A percentile compares a stretch with the other conserved stretches of the same genome.
Conservation (phyloP, 2,797 vertebrate genomes). For the Acanthis flammea region DNA sequence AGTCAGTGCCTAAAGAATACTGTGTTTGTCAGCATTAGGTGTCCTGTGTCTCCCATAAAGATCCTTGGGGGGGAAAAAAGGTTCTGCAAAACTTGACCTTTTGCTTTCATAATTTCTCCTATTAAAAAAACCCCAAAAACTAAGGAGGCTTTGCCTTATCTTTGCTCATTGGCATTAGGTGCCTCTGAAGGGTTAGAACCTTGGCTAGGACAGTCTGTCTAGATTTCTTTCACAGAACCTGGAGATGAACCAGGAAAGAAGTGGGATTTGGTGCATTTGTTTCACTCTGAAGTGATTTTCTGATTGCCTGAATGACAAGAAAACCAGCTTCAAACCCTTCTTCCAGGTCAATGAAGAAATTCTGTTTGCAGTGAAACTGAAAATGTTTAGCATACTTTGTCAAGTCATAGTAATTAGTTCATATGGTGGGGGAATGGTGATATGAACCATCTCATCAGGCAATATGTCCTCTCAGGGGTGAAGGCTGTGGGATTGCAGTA, state of each 20-base stretch:
- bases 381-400: not conserved
- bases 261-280: not conserved
- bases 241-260: not conserved
- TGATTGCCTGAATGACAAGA: not conserved
- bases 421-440: not conserved
- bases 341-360: not conserved
- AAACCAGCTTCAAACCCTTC: not conserved
- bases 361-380: not conserved
- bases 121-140: not conserved
- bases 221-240: not conserved
- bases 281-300: not conserved
- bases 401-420: not conserved
- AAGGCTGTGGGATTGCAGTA: not conserved
- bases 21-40: not conserved
- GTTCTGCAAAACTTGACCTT: not conserved
- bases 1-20: not conserved
- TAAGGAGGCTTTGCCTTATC: not conserved
- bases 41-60: not conserved
- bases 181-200: not conserved
- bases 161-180: not conserved
- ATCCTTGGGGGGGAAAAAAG: fast-evolving
- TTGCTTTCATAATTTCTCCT: not conserved
- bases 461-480: not conserved
- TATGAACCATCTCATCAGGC: not conserved
- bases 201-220: not conserved